Evolutionary conservation across 1,140 invertebrate species (phyloP).

Genomic region (Lucilia cuprina): DNA sequence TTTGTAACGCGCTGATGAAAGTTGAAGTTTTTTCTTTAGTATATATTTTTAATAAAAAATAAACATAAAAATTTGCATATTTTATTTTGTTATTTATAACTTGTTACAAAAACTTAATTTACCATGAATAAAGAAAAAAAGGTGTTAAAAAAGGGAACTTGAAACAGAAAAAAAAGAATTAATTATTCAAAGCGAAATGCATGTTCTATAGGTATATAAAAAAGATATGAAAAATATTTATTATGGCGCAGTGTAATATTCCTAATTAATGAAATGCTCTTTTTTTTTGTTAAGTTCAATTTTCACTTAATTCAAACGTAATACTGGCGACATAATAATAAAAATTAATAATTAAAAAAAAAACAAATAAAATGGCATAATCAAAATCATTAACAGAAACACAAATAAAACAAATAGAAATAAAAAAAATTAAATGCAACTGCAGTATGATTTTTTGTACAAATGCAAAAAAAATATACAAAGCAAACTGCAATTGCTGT

Average conservation of each 20-base stretch:
- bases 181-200: background rate
- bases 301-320: constrained; percentile 8
- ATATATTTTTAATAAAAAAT: background rate
- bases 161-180: background rate
- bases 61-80: constrained; percentile 1
- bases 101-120: constrained; percentile 4
- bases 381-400: constrained; percentile 12
- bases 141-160: constrained; percentile 3
- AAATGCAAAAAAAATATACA: background rate
- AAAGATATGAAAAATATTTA: background rate
- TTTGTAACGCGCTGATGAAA: constrained; percentile 8
- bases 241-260: background rate
- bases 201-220: background rate
- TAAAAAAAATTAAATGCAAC: background rate
- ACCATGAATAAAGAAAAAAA: background rate
- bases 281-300: background rate
- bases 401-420: background rate
- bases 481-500: background rate
- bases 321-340: constrained; percentile 14
- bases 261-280: background rate
- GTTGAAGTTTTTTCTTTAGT: background rate
- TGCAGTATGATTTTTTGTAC: background rate
- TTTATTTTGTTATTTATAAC: constrained; percentile 12
- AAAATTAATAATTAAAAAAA: background rate
- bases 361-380: background rate